Percentiles rank a stretch among this genome's conserved stretches.
phyloP scores from a whole-genome alignment of 2,113 vertebrate species.

The Erinaceus europaeus region DNA sequence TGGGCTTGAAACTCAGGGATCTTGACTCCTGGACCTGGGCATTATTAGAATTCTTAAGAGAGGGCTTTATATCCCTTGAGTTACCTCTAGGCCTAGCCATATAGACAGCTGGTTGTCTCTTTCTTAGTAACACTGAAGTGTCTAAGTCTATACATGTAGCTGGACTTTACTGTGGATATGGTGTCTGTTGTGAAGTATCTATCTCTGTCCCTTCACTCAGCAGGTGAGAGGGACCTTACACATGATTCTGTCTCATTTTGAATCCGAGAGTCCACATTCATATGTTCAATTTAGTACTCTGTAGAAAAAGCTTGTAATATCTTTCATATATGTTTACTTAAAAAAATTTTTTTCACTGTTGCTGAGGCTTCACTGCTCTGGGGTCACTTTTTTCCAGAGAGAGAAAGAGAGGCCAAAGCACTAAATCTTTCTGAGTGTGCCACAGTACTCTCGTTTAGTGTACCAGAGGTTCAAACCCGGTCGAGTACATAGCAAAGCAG shows the following conservation, averaged over 20 bases:
- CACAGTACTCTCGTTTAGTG: no score
- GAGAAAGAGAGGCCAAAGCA: no score
- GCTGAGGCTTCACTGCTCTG: no score
- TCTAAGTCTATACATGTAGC: background rate
- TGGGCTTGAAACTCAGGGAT: fast-evolving
- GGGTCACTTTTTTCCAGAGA: no score
- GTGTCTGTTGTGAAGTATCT: background rate
- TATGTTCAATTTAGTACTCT: background rate
- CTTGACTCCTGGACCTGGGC: background rate
- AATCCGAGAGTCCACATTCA: background rate
- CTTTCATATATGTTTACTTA: no score
- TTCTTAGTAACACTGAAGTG: fast-evolving
- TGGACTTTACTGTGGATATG: background rate
- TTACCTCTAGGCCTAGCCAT: background rate
- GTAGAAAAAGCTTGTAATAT: no score
- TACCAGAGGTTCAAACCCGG: no score
- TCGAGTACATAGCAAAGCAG: no score
- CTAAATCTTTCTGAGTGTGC: no score
- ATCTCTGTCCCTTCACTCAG: background rate
- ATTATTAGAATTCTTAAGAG: no score
- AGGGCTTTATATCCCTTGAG: background rate
- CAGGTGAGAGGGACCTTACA: background rate
- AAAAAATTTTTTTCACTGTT: no score
- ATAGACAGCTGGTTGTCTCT: background rate
- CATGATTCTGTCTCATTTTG: background rate